A percentile compares a stretch with the other conserved stretches of the same genome.
Conservation (phyloP, 2,888 invertebrate species). For the Papilio elwesi region DNA sequence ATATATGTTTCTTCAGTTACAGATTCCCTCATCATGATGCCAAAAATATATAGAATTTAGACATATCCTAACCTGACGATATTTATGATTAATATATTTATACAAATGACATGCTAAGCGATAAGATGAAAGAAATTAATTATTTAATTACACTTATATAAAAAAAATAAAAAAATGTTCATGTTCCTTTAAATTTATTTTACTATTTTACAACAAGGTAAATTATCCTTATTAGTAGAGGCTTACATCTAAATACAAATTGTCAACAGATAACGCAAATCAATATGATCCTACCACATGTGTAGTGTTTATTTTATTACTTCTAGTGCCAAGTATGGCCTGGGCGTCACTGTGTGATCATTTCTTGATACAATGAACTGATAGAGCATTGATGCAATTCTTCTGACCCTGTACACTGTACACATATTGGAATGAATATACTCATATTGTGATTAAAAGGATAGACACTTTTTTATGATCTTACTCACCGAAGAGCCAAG, state of each 20-base stretch:
- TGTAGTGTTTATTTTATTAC: too few species aligned
- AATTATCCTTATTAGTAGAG: constrained; percentile 1
- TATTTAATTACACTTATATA: constrained; percentile 25
- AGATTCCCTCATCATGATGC: constrained; percentile 82
- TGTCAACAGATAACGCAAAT: constrained; percentile 9
- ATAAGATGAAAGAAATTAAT: constrained; percentile 15
- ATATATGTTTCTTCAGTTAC: constrained; percentile 73
- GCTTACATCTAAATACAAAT: constrained; percentile 32
- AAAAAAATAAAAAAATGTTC: constrained; percentile 27
- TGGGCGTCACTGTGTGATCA: too few species aligned
- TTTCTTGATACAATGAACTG: too few species aligned
- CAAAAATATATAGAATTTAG: constrained; percentile 77
- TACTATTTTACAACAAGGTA: constrained; percentile 13
- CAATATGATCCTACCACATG: not conserved
- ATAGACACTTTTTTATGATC: too few species aligned
- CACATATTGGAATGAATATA: too few species aligned
- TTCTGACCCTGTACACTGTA: too few species aligned
- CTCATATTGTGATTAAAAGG: too few species aligned
- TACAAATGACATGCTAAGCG: constrained; percentile 4
- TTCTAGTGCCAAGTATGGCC: too few species aligned
- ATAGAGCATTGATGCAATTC: too few species aligned
- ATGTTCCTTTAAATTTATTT: not conserved
- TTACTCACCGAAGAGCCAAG: too few species aligned
- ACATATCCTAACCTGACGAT: not conserved
- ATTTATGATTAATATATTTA: not conserved